A percentile compares a stretch with the other conserved stretches of the same genome.
These are phyloP conservation scores for Nephrotoma appendiculata DNA, from an alignment of 2,888 invertebrate genomes.

Conservation along the genomic window DNA sequence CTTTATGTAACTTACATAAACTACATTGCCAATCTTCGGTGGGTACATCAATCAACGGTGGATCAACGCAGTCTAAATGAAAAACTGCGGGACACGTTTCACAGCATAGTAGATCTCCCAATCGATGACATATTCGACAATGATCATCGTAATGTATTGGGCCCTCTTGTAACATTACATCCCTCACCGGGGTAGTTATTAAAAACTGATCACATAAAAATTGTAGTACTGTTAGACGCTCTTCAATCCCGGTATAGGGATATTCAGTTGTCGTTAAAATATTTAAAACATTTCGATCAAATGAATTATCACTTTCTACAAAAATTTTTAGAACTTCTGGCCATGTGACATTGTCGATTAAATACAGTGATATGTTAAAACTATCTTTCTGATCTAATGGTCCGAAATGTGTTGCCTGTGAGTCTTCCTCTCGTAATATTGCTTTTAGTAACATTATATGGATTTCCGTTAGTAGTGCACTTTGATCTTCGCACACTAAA, in stretches of 20 bases:
- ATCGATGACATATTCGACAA: conserved; percentile 78
- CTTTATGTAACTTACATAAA: conserved; percentile 83
- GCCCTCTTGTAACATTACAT: conserved; percentile 89
- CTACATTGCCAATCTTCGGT: conserved; percentile 97
- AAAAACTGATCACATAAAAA: conserved; percentile 92
- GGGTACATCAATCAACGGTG: conserved; percentile 84
- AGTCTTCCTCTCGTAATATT: conserved; percentile 81
- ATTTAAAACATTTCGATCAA: conserved; percentile 55
- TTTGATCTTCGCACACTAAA: conserved; percentile 81
- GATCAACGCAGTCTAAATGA: conserved; percentile 92
- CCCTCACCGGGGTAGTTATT: conserved; percentile 81
- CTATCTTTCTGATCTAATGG: conserved; percentile 96
- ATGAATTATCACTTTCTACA: conserved; percentile 77
- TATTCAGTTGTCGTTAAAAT: conserved; percentile 65
- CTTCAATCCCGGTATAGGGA: conserved; percentile 70
- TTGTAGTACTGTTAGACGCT: conserved; percentile 67
- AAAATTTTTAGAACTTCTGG: conserved; percentile 82
- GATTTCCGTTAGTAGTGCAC: conserved; percentile 78
- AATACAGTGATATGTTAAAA: conserved; percentile 82
- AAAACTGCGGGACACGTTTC: conserved; percentile 98
- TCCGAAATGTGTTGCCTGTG: conserved; percentile 89
- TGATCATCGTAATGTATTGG: conserved; percentile 88
- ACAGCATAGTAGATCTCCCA: conserved; percentile 92
- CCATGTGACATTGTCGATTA: conserved; percentile 93
- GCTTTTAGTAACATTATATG: conserved; percentile 90